Conservation (phyloP, 2,888 invertebrate species). For the Acholoe squamosa region DNA sequence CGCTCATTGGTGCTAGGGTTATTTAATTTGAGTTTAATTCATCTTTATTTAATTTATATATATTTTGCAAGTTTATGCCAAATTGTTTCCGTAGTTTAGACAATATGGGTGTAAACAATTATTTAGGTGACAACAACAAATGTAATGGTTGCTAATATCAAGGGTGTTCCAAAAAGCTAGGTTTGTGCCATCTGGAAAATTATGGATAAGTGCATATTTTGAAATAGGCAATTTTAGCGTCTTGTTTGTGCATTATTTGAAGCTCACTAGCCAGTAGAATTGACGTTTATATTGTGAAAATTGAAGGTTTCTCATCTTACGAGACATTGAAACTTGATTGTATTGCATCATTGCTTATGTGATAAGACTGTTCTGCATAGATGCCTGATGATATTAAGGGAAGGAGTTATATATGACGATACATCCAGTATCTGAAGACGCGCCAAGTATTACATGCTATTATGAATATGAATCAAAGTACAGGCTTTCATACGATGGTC, state of each 20-base stretch:
- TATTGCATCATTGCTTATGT: not conserved
- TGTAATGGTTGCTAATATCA: not conserved
- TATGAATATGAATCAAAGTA: too few species aligned
- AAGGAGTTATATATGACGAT: not conserved
- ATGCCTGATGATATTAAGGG: conserved; percentile 31
- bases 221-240: too few species aligned
- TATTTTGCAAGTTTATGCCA: not conserved
- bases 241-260: too few species aligned
- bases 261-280: not conserved
- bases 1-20: conserved; percentile 6
- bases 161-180: not conserved
- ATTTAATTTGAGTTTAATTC: not conserved
- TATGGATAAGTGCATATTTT: not conserved
- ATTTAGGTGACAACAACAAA: not conserved
- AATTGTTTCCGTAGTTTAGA: conserved; percentile 3
- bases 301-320: not conserved
- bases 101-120: not conserved
- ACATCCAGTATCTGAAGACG: too few species aligned
- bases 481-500: too few species aligned
- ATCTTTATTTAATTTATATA: not conserved
- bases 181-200: not conserved
- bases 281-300: not conserved
- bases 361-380: conserved; percentile 5
- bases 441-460: too few species aligned
- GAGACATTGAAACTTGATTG: not conserved